Evolutionary conservation across 2,888 invertebrate genomes (phyloP).

Genomic region (Dioctria rufipes): DNA sequence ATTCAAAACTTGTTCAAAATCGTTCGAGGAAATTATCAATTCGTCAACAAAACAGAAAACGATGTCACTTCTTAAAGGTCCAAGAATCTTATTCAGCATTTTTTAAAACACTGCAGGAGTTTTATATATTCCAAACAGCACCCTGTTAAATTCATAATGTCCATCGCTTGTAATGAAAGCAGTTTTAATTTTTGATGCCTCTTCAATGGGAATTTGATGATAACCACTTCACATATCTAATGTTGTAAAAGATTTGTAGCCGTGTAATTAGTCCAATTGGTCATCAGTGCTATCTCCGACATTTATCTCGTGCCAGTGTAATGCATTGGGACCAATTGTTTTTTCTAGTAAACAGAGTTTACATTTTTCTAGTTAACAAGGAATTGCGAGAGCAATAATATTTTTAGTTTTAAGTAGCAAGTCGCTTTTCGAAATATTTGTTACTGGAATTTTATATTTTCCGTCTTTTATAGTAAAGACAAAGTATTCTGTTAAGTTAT

Average conservation of each 20-base stretch:
- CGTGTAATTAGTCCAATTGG: too few species aligned
- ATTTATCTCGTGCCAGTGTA: too few species aligned
- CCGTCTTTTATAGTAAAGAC: not conserved
- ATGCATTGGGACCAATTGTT: slow-evolving; percentile 64
- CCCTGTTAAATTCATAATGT: slow-evolving; percentile 63
- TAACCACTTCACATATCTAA: slow-evolving; percentile 62
- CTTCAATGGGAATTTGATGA: too few species aligned
- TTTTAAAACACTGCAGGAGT: slow-evolving; percentile 64
- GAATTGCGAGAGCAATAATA: not conserved
- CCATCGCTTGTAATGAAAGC: too few species aligned
- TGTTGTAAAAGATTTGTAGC: slow-evolving; percentile 63
- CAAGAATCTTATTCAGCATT: too few species aligned
- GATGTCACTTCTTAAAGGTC: slow-evolving; percentile 8
- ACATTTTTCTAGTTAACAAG: not conserved
- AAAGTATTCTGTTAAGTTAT: not conserved
- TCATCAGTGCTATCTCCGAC: too few species aligned
- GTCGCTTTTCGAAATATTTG: not conserved
- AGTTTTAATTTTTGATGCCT: too few species aligned
- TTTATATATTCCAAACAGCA: slow-evolving; percentile 66
- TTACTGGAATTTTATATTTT: not conserved
- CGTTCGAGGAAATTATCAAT: too few species aligned
- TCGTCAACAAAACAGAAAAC: slow-evolving; percentile 61
- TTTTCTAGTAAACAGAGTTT: not conserved
- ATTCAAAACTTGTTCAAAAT: too few species aligned
- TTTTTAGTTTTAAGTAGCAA: not conserved